These are phyloP conservation scores for Leuctra nigra DNA, from an alignment of 2,888 invertebrate species.

Conservation along the genomic window DNA sequence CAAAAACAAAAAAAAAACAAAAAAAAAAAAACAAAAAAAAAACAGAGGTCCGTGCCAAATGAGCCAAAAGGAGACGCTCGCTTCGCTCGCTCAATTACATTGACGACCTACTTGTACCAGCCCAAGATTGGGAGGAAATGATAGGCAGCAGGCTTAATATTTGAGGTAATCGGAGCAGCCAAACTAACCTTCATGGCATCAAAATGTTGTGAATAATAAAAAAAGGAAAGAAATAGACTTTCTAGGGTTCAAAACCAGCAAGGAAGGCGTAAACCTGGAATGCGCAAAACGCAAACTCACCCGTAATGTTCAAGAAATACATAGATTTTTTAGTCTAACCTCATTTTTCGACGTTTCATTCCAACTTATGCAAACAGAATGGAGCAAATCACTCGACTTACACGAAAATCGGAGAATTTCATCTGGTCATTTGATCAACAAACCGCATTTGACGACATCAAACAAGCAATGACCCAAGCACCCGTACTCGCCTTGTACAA, in stretches of 20 bases:
- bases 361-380: neutral
- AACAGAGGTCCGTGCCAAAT: no score
- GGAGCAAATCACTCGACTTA: neutral
- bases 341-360: neutral
- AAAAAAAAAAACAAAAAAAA: no score
- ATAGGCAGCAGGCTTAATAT: no score
- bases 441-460: neutral
- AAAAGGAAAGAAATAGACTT: neutral
- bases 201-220: neutral
- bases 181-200: neutral
- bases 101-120: neutral
- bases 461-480: neutral
- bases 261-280: neutral
- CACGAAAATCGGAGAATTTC: neutral
- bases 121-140: neutral
- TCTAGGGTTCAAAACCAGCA: neutral
- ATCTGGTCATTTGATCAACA: neutral
- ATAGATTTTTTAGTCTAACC: neutral
- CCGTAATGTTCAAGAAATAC: neutral
- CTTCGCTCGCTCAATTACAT: no score
- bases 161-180: neutral
- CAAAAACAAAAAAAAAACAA: no score
- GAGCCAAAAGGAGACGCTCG: no score
- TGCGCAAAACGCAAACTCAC: neutral
- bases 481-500: constrained; percentile 9